Percentiles rank a stretch among this genome's conserved stretches.
These are phyloP conservation scores for Vulpes vulpes DNA, from an alignment of 2,113 vertebrate genomes.

Conservation along the genomic window DNA sequence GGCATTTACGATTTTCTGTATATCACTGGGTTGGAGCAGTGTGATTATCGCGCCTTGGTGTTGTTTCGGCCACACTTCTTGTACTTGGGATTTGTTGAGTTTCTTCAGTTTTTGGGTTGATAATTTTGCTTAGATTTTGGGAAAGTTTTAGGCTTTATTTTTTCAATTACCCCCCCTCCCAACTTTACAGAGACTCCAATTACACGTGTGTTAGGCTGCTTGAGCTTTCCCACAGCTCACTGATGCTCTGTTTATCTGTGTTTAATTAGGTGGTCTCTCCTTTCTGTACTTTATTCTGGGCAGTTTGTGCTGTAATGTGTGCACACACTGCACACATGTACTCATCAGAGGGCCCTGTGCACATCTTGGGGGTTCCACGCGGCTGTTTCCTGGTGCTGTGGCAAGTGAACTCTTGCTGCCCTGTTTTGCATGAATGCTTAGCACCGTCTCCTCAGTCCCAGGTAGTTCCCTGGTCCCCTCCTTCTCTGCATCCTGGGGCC, in stretches of 20 bases:
- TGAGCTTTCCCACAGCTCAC: no score
- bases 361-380: neutral
- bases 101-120: neutral
- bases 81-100: neutral
- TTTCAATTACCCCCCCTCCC: no score
- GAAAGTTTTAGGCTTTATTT: neutral
- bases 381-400: no score
- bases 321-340: fast-evolving
- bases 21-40: neutral
- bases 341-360: neutral
- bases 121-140: neutral
- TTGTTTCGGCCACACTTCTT: neutral
- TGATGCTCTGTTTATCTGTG: fast-evolving
- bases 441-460: no score
- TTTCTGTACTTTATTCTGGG: neutral
- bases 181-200: neutral
- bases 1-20: neutral
- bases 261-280: neutral
- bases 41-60: no score
- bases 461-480: fast-evolving
- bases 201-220: neutral
- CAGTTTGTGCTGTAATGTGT: neutral
- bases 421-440: neutral
- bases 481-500: neutral
- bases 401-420: neutral